Conservation (phyloP, 2,797 vertebrate species). For the Phalloptychus januarius region DNA sequence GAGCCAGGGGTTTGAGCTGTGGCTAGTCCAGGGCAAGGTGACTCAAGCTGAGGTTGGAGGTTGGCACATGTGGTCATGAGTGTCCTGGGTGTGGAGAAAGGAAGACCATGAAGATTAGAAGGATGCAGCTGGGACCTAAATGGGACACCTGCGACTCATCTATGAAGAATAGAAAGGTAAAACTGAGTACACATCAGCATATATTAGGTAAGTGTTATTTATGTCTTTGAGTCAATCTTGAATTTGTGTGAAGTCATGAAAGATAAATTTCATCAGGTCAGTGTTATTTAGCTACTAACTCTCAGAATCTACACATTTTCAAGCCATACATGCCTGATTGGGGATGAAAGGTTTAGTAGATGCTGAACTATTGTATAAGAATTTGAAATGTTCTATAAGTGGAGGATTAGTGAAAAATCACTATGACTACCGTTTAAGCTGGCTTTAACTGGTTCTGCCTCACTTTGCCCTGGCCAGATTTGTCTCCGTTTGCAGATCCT, state of each 20-base stretch:
- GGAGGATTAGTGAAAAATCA: neutral
- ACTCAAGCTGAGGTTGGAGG: conserved; percentile 40
- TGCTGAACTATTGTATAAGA: conserved; percentile 12
- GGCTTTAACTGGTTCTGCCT: neutral
- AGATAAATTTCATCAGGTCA: conserved; percentile 21
- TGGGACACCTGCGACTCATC: conserved; percentile 58
- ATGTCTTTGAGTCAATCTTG: conserved; percentile 36
- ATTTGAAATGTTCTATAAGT: neutral
- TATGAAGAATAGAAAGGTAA: conserved; percentile 27
- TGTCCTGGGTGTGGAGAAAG: conserved; percentile 65
- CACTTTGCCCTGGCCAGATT: neutral
- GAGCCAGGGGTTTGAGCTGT: conserved; percentile 21
- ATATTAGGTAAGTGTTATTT: conserved; percentile 51
- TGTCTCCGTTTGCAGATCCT: neutral
- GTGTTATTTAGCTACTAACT: conserved; percentile 24
- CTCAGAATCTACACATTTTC: conserved; percentile 10
- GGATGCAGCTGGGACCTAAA: conserved; percentile 22
- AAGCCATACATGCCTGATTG: neutral
- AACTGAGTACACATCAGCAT: conserved; percentile 21
- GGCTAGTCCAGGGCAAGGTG: conserved; percentile 46
- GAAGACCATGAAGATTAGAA: conserved; percentile 43
- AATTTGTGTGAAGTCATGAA: conserved; percentile 19
- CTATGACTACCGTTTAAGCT: neutral
- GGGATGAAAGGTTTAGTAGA: neutral
- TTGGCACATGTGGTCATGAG: conserved; percentile 41